phyloP scores from a whole-genome alignment of 1,140 invertebrate genomes.

The Gerris buenoi region DNA sequence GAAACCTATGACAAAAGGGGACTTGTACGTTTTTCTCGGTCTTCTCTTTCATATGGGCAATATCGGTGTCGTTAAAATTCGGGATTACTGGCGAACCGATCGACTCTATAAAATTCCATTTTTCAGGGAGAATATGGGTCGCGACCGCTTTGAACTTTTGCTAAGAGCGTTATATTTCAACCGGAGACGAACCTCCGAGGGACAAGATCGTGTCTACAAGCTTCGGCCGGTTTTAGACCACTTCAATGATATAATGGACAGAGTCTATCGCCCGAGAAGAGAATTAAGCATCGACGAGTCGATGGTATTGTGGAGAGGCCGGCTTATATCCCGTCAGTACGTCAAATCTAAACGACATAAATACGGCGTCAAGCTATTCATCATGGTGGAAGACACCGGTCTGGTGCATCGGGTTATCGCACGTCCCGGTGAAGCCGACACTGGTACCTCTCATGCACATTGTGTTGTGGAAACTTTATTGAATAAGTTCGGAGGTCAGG shows the following conservation, averaged over 20 bases:
- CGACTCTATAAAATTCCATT: too few relatives aligned
- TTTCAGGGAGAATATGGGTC: too few relatives aligned
- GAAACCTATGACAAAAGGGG: too few relatives aligned
- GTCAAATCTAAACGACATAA: slow-evolving; percentile 25
- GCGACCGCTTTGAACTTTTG: too few relatives aligned
- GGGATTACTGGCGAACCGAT: too few relatives aligned
- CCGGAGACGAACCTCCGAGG: too few relatives aligned
- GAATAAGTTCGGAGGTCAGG: slow-evolving; percentile 11
- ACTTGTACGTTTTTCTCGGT: too few relatives aligned
- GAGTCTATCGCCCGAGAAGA: slow-evolving; percentile 13
- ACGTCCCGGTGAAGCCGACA: background rate
- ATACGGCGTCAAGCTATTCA: slow-evolving; percentile 26
- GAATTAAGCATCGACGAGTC: slow-evolving; percentile 23
- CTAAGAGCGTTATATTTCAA: too few relatives aligned
- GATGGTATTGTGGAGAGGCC: slow-evolving; percentile 25
- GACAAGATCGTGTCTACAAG: too few relatives aligned
- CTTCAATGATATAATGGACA: slow-evolving; percentile 9
- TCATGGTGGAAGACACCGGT: slow-evolving; percentile 19
- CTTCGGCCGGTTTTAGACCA: too few relatives aligned
- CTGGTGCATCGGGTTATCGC: slow-evolving; percentile 8
- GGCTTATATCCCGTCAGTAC: slow-evolving; percentile 26
- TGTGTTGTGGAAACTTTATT: slow-evolving; percentile 13
- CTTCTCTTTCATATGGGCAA: too few relatives aligned
- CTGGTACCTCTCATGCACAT: slow-evolving; percentile 7
- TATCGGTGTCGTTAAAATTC: too few relatives aligned